Base-by-base conservation (phyloP, 1,140 invertebrate genomes). In the Drosophila bipectinata region DNA sequence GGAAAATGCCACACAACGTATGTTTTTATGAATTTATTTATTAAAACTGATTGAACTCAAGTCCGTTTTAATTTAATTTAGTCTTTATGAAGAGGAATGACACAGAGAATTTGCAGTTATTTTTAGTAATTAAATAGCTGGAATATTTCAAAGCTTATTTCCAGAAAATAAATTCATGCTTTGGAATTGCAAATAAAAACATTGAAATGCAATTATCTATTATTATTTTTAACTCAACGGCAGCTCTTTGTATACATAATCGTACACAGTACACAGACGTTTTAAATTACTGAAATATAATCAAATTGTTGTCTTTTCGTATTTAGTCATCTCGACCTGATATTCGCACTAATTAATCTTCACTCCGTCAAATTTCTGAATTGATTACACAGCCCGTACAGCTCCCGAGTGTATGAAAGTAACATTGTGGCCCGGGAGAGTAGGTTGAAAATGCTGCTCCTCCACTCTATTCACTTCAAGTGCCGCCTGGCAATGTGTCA, bases 401-500 rank as follows among this genome's bases (percentile, higher is more conserved):
- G 12, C 15, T 41, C 9, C 44, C 15, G 8, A 30, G 28, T 37
- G 24, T 41, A 8, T 48, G 15, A 68, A 48, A 21, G 41, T 48
- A 55, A 68, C 41, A 55, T 67, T 69, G 49, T 30, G n/a, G 26
- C 8, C 62, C 24, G 26, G 26, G 21, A 12, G 30, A 30, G 8
- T 45, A 14, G 30, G 41, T 39, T 48, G 44, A 44, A 12, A 37
- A 32, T 45, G 37, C 24, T 32, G 56, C 37, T 49, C 53, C 32
- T 28, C 37, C 32, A 10, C 10, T 37, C 34, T 37, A 37, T 37
- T 26, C 32, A 57, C 30, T 30, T 24, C n/a, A 47, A 18, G 49
- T 32, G 48, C 67, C 48, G 39, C 30, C 49, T 3, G 51, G 30
- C 51, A 51, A 57, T 57, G 67, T 69, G 64, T 69, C 67, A 71